Base-by-base conservation (phyloP, 2,888 invertebrate genomes). In the Ischnus inquisitorius region DNA sequence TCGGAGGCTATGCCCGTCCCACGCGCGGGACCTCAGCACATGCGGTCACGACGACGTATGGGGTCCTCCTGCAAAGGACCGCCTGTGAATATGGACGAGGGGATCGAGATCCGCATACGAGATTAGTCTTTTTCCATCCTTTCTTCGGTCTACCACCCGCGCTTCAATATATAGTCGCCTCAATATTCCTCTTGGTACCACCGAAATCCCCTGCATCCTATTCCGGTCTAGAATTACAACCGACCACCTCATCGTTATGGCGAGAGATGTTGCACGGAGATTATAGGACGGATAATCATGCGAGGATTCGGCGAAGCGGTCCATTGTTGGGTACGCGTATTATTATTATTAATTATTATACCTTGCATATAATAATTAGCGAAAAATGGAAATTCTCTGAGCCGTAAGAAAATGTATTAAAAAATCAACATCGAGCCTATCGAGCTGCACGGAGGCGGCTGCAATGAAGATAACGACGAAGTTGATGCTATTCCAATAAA, bases 81-180 rank as follows among this genome's bases (percentile, higher is more conserved):
- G 39, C 39, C 34, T 65, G 71, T 84, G 82, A 74, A 74, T 84
- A 87, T 80, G 79, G 62, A 87, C 57, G 84, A 78, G 57, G 60
- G 43, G 69, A 72, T 79, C 86, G 82, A 65, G 81, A 54, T 72
- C 77, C 60, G 84, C 86, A 87, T 87, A 84, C 85, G 57, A 76
- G 71, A 87, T 87, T 60, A 34, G 34, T 65, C 75, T 78, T 77
- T 79, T 65, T 41, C 46, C 25, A 41, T 25, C 60, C 39, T 76
- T 57, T 81, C 14, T 64, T 65, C 34, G 39, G 43, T 14, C 65
- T 54, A 28, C 68, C 16, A 10, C 57, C 57, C 5, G 19, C 5
- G 25, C n/a, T n/a, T n/a, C n/a, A n/a, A n/a, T n/a, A n/a, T 25
- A 12, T 48, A 54, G 12, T 34, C 34, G 14, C 68, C 1, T 1